phyloP scores from a whole-genome alignment of 2,797 vertebrate genomes.

The Forpus xanthops region DNA sequence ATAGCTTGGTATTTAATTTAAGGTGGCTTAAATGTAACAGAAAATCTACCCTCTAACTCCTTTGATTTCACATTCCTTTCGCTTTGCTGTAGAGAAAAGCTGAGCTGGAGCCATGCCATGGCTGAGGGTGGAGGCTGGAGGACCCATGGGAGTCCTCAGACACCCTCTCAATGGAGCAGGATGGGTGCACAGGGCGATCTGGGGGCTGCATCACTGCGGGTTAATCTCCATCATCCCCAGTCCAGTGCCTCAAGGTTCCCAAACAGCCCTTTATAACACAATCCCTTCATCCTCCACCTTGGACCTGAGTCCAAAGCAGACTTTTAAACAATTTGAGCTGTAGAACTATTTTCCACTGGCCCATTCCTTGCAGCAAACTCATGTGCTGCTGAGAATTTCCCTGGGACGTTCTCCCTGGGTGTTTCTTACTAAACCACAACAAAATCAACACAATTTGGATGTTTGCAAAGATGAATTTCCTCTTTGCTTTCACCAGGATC shows the following conservation, averaged over 20 bases:
- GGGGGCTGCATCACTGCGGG: background rate
- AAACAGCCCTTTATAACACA: background rate
- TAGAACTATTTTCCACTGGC: background rate
- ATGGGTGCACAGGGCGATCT: background rate
- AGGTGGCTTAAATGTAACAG: slow-evolving; percentile 5
- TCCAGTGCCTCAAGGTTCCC: background rate
- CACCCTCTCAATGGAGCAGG: accelerated
- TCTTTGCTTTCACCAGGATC: background rate
- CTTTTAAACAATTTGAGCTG: background rate
- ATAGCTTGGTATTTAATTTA: slow-evolving; percentile 1
- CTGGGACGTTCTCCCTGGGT: background rate
- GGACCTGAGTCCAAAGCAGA: background rate
- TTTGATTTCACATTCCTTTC: background rate
- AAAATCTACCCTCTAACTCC: background rate
- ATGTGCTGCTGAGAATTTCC: background rate
- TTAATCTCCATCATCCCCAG: background rate
- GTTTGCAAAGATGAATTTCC: background rate
- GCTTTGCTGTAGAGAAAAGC: background rate
- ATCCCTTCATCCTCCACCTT: background rate
- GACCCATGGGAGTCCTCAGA: background rate
- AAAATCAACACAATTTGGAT: background rate
- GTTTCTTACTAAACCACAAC: background rate
- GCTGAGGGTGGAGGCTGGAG: background rate
- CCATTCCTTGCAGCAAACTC: background rate
- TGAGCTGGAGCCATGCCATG: background rate